Conservation (phyloP, 2,888 invertebrate species). For the Uloborus plumipes region DNA sequence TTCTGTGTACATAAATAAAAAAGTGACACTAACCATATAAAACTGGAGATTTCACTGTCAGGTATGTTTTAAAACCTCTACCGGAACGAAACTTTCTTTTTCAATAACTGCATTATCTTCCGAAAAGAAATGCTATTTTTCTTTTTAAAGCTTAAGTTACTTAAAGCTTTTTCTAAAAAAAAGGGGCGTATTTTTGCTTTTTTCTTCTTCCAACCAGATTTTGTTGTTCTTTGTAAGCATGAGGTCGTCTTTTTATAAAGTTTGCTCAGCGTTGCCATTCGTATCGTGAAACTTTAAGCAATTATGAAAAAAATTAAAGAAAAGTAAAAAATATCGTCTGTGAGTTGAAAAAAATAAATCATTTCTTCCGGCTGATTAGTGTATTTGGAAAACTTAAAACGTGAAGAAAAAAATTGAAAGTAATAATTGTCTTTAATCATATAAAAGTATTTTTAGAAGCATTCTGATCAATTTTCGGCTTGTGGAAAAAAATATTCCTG, state of each 20-base stretch:
- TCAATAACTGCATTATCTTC: constrained; percentile 49
- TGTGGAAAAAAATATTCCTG: constrained; percentile 19
- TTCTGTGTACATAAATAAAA: constrained; percentile 44
- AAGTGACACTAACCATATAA: constrained; percentile 60
- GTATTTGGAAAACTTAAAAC: constrained; percentile 14
- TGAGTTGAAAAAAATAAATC: too few species aligned
- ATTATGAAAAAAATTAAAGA: too few species aligned
- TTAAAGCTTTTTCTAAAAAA: constrained; percentile 22
- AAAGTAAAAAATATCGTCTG: too few species aligned
- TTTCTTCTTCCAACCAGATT: constrained; percentile 2
- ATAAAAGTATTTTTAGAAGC: constrained; percentile 55
- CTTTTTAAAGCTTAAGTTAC: constrained; percentile 54
- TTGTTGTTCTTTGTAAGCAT: not conserved
- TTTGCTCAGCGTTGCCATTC: too few species aligned
- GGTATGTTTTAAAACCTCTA: constrained; percentile 49
- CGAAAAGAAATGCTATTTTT: constrained; percentile 48
- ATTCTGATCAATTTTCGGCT: constrained; percentile 45
- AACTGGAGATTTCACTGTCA: constrained; percentile 60
- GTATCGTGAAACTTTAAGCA: too few species aligned
- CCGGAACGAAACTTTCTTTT: constrained; percentile 35
- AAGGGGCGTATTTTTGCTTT: not conserved
- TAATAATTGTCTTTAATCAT: constrained; percentile 54
- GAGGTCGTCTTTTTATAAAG: too few species aligned
- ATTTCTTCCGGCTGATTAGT: constrained; percentile 42
- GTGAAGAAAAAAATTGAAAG: constrained; percentile 2